Evolutionary conservation across 2,888 invertebrate species (phyloP).

Genomic region (Noctua pronuba): DNA sequence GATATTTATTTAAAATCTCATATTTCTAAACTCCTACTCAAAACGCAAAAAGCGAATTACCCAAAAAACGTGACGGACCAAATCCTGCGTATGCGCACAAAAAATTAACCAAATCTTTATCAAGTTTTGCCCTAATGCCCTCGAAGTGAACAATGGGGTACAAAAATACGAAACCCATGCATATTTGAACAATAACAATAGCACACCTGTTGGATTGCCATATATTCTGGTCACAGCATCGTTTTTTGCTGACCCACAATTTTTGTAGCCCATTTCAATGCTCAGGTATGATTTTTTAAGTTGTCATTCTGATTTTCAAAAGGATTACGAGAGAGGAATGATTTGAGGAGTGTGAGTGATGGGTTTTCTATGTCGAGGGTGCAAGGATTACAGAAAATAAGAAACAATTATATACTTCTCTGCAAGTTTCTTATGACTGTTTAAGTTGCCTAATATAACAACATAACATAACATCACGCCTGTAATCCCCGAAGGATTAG

Average conservation of each 20-base stretch:
- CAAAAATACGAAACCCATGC: constrained; percentile 73
- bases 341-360: constrained; percentile 8
- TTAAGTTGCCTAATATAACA: neutral
- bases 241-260: constrained; percentile 65
- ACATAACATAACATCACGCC: too few relatives aligned
- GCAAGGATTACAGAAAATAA: neutral
- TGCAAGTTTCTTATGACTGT: neutral
- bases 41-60: constrained; percentile 30
- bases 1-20: neutral
- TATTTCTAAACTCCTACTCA: constrained; percentile 27
- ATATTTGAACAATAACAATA: constrained; percentile 80
- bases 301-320: constrained; percentile 27
- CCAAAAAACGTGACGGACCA: constrained; percentile 52
- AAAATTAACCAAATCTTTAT: constrained; percentile 66
- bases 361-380: neutral
- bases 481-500: too few relatives aligned
- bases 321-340: constrained; percentile 18
- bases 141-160: constrained; percentile 62
- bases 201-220: constrained; percentile 76
- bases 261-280: constrained; percentile 46
- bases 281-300: constrained; percentile 49
- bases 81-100: constrained; percentile 37
- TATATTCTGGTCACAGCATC: constrained; percentile 65
- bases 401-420: neutral
- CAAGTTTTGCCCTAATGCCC: constrained; percentile 75